Conservation (phyloP, 2,888 invertebrate species). For the Lycia hirtaria region DNA sequence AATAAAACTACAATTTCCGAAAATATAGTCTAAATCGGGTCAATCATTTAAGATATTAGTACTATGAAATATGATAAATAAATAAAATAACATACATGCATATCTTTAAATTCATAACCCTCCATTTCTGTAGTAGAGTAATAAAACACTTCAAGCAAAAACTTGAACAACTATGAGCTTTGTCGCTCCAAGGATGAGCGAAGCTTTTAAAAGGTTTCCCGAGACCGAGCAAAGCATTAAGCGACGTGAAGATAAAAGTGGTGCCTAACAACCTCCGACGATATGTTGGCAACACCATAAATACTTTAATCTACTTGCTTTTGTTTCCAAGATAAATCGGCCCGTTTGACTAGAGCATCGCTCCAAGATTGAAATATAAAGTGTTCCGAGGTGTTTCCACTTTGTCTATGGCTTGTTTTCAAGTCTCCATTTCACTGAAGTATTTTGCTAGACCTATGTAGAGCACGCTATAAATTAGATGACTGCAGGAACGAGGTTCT, state of each 20-base stretch:
- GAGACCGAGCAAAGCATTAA: slow-evolving; percentile 70
- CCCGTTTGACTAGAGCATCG: slow-evolving; percentile 69
- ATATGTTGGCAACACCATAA: slow-evolving; percentile 71
- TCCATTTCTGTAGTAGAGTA: too few relatives aligned
- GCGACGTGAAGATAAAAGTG: slow-evolving; percentile 71
- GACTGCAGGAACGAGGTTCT: slow-evolving; percentile 6
- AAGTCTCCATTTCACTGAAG: slow-evolving; percentile 41
- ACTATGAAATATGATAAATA: too few relatives aligned
- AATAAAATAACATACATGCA: too few relatives aligned
- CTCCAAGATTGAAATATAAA: slow-evolving; percentile 63
- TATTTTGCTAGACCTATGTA: slow-evolving; percentile 24
- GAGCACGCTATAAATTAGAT: slow-evolving; percentile 26
- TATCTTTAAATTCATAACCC: too few relatives aligned
- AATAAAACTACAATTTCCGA: too few relatives aligned
- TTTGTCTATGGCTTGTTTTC: slow-evolving; percentile 55
- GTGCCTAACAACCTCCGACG: slow-evolving; percentile 68
- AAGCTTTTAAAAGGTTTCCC: slow-evolving; percentile 77
- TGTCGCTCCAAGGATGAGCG: slow-evolving; percentile 69
- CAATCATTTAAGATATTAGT: too few relatives aligned
- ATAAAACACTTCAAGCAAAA: slow-evolving; percentile 50
- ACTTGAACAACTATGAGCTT: slow-evolving; percentile 57
- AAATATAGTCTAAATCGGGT: too few relatives aligned
- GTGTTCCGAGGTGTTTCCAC: slow-evolving; percentile 54
- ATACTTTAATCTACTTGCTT: slow-evolving; percentile 76
- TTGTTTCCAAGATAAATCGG: slow-evolving; percentile 76